Percentiles rank a stretch among this genome's conserved stretches.
Conservation (phyloP, 2,888 invertebrate genomes). For the Aleiodes alternator region DNA sequence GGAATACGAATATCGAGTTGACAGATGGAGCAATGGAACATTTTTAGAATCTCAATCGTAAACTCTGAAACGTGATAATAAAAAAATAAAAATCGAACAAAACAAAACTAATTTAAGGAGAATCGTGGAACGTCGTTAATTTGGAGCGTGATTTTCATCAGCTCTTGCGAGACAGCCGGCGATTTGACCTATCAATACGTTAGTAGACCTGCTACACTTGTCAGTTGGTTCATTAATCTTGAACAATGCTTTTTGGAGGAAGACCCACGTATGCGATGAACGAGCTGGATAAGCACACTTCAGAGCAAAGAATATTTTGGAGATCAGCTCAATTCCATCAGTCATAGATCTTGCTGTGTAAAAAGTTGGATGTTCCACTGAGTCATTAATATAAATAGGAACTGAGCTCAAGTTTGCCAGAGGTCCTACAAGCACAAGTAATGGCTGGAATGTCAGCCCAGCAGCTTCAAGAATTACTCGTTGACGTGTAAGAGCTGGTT, state of each 20-base stretch:
- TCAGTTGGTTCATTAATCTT: conserved; percentile 43
- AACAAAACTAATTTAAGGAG: background rate
- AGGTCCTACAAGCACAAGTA: conserved; percentile 43
- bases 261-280: conserved; percentile 41
- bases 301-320: conserved; percentile 39
- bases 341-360: conserved; percentile 16
- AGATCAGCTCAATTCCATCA: conserved; percentile 36
- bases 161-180: background rate
- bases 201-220: conserved; percentile 37
- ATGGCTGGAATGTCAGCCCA: conserved; percentile 36
- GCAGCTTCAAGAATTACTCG: conserved; percentile 14
- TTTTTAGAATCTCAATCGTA: conserved; percentile 10
- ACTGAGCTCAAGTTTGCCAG: conserved; percentile 31
- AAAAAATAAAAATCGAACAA: no score
- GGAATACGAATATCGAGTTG: background rate
- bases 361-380: conserved; percentile 37
- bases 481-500: conserved; percentile 26
- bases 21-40: conserved; percentile 33
- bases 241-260: conserved; percentile 47
- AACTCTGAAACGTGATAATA: no score
- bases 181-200: conserved; percentile 41
- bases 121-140: background rate
- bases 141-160: background rate
- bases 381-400: conserved; percentile 45
- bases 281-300: conserved; percentile 41